These are phyloP conservation scores for Tenualosa ilisha DNA, from an alignment of 2,797 vertebrate species.

Conservation along the genomic window DNA sequence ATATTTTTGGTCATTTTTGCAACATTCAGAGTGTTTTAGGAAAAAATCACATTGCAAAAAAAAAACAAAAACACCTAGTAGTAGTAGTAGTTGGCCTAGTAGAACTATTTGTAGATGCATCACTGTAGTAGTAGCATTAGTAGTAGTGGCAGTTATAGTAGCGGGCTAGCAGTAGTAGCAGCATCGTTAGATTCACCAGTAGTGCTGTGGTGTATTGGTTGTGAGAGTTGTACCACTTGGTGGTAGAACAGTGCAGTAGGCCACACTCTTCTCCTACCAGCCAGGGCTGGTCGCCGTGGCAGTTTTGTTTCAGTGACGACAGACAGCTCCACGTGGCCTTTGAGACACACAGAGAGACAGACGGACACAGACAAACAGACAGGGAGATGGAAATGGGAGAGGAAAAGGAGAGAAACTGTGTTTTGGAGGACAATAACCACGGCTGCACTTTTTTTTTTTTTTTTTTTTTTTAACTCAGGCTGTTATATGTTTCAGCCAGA, in stretches of 20 bases:
- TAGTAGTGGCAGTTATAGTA: not conserved
- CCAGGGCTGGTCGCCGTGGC: conserved; percentile 56
- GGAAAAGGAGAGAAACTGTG: not conserved
- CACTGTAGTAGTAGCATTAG: conserved; percentile 35
- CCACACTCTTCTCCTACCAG: conserved; percentile 25
- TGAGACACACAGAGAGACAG: conserved; percentile 22
- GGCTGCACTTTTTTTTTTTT: not conserved
- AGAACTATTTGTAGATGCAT: no score
- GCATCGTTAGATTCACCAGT: not conserved
- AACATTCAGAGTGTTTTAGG: no score
- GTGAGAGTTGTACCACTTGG: not conserved
- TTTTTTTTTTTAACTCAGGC: not conserved
- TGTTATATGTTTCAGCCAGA: not conserved
- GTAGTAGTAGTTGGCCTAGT: no score
- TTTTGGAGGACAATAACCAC: conserved; percentile 8
- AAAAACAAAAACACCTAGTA: no score
- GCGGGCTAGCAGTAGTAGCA: not conserved
- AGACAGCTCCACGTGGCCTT: conserved; percentile 57
- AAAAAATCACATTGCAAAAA: no score
- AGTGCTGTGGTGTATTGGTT: not conserved
- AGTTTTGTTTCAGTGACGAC: conserved; percentile 57
- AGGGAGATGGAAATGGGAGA: not conserved
- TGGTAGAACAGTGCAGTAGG: not conserved
- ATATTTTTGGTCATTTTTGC: no score
- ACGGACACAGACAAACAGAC: not conserved